Percentiles rank a stretch among this genome's conserved stretches.
phyloP scores from a whole-genome alignment of 1,140 invertebrate genomes.

The Dryas iulia region DNA sequence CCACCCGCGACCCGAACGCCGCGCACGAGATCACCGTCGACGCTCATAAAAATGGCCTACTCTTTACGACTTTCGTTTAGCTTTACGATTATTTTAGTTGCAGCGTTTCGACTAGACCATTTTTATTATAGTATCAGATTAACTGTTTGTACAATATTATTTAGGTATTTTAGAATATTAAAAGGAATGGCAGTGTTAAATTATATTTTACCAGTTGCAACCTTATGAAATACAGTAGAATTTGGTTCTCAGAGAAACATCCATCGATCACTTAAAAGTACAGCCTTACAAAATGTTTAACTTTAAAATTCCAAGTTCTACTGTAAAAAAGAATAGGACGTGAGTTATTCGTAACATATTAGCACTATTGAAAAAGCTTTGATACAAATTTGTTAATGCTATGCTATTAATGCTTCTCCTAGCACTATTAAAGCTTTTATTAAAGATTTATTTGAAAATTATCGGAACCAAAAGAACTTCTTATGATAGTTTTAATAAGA shows the following conservation, averaged over 20 bases:
- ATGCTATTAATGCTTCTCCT: constrained; percentile 69
- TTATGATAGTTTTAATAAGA: constrained; percentile 58
- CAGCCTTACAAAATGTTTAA: not conserved
- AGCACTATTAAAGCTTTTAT: constrained; percentile 73
- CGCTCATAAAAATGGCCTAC: constrained; percentile 23
- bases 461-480: constrained; percentile 73
- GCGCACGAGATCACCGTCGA: not conserved
- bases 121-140: constrained; percentile 19
- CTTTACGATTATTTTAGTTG: not conserved
- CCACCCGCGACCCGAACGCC: too few relatives aligned
- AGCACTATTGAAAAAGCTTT: constrained; percentile 69
- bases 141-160: constrained; percentile 8
- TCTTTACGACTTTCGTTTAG: not conserved
- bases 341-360: constrained; percentile 30
- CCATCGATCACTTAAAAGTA: not conserved
- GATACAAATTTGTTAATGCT: constrained; percentile 61
- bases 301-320: constrained; percentile 43
- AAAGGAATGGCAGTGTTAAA: not conserved
- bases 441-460: constrained; percentile 52
- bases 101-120: constrained; percentile 21
- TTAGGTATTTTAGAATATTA: constrained; percentile 5
- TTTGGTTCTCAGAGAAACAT: constrained; percentile 14
- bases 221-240: constrained; percentile 32
- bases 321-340: constrained; percentile 33
- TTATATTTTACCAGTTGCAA: constrained; percentile 13